These are phyloP conservation scores for Leuciscus idus DNA, from an alignment of 2,113 vertebrate species.

Conservation along the genomic window DNA sequence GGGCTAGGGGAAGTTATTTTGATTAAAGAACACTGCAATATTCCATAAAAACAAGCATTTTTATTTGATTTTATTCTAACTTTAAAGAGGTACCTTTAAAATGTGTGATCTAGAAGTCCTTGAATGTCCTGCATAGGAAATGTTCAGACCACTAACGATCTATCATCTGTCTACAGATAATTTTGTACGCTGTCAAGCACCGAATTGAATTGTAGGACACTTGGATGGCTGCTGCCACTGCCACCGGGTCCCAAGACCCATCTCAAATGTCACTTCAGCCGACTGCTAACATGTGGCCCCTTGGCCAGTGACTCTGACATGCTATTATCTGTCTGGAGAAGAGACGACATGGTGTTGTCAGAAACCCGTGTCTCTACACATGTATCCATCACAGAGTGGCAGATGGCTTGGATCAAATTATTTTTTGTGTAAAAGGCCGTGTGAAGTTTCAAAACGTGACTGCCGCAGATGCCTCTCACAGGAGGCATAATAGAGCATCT, in stretches of 20 bases:
- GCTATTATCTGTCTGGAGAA: conserved; percentile 64
- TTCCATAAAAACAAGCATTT: neutral
- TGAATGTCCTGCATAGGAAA: conserved; percentile 54
- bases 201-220: conserved; percentile 72
- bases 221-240: conserved; percentile 63
- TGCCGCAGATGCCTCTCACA: conserved; percentile 57
- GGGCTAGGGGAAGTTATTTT: too few relatives aligned
- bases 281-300: conserved; percentile 66
- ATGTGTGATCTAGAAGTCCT: neutral
- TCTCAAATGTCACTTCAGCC: conserved; percentile 74
- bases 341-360: conserved; percentile 61
- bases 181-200: conserved; percentile 72
- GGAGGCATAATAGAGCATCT: conserved; percentile 58
- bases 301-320: conserved; percentile 62
- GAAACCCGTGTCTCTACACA: conserved; percentile 61
- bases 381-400: conserved; percentile 66
- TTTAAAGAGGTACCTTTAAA: neutral
- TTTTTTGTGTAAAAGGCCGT: conserved; percentile 59
- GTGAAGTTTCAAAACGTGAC: conserved; percentile 61
- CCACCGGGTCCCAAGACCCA: conserved; percentile 70
- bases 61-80: too few relatives aligned
- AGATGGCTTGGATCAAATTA: conserved; percentile 66
- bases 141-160: conserved; percentile 59
- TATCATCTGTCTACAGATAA: conserved; percentile 76
- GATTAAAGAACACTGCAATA: too few relatives aligned